Base-by-base conservation (phyloP, 2,888 invertebrate genomes). In the Idaea biselata region DNA sequence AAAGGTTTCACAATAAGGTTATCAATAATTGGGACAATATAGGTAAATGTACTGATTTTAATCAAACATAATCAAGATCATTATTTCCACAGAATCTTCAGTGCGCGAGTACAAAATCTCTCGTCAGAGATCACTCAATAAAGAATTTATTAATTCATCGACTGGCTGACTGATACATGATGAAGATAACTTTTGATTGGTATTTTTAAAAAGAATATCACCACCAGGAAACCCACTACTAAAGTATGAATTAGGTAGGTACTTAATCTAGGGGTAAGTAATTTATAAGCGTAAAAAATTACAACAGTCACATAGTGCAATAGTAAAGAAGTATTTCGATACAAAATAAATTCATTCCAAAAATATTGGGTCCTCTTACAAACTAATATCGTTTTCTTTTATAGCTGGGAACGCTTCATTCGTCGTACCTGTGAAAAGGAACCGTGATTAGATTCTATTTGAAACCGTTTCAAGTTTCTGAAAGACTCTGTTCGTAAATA, bases 241-340 rank as follows among this genome's bases (percentile, higher is more conserved):
- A 55, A 16, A 16, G 1, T 55, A 55, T 16, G 16, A 55, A 55
- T 17, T 16, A 55, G 7, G 8, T 54, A 17, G 17, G 58, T 58
- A 61, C 64, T 63, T 68, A 69, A 64, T 73, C 66, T 75, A 72
- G 67, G 75, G 81, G 77, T 84, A 81, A 25, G 25, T 83, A 85
- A 83, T 84, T 82, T 79, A 85, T 90, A 90, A 90, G 91, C 89
- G 89, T 90, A 86, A 84, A 81, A 73, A 76, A 81, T 80, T 86
- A 81, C 76, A 80, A 73, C 83, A 80, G 78, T 83, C 78, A 77
- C 73, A 25, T 25, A 80, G 81, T 80, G 83, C 82, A 83, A 80
- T 81, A 86, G 83, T 84, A 82, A 81, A 86, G 81, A 80, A 68
- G 73, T 73, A 72, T 72, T 68, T 70, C 5, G 75, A 76, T 84